Evolutionary conservation across 2,797 vertebrate species (phyloP), one percentile per base, ranked within the genome.

Genomic region (Lepus townsendii): DNA sequence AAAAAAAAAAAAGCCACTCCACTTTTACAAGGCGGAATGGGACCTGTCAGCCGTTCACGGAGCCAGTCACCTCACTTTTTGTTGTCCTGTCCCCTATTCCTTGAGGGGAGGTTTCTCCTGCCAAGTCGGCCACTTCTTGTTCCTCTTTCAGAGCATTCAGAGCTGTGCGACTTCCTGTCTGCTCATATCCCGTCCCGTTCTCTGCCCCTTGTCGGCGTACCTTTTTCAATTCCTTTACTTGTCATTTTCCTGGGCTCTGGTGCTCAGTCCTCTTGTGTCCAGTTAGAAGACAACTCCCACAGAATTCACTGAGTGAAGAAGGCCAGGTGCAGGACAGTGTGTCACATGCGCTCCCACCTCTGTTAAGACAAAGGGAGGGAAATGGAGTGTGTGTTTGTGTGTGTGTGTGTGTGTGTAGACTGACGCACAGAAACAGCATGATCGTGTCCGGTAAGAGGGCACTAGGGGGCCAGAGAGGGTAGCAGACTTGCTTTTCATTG

Each of bases 101-200:
- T 26, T 22, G 94, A 38, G 57, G 52, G 6, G 78, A 69, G 72
- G 16, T 73, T 87, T 68, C 32, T 91, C 2, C 50, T 86, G 11
- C 88, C 89, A 60, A 82, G 38, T 92, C 27, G 17, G 32, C 87
- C 91, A 84, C 30, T 60, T 87, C 73, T 90, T 60, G 26, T 19
- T 68, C 13, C 71, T 26, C 57, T 75, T 63, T 85, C 73, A 72
- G 62, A 69, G 35, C 42, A 75, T 88, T 93, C 26, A 69, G 11
- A 83, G 32, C 79, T 77, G 79, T 50, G 1, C 63, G 84, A 50
- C 75, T 17, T 71, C 50, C 14, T 91, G 27, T 79, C 30, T 87
- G 73, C 47, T 85, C 27, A 47, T 47, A 9, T 42, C 42, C 16
- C 68, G 30, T 79, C 42, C 50, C 78, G 5, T 27, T 78, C 38